These are phyloP conservation scores for Prochilodus magdalenae DNA, from an alignment of 2,113 vertebrate genomes.

Conservation along the genomic window DNA sequence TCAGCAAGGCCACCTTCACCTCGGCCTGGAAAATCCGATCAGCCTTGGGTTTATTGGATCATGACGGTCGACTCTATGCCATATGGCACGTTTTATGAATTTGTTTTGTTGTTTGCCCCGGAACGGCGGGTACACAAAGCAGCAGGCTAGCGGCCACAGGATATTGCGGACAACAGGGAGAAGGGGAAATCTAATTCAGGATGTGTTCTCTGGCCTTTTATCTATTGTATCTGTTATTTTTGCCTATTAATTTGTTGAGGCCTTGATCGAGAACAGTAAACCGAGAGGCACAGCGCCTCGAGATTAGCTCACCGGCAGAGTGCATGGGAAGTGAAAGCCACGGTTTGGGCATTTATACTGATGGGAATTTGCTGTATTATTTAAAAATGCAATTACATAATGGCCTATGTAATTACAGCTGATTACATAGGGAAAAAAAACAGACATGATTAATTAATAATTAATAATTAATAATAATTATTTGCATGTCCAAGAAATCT, in stretches of 20 bases:
- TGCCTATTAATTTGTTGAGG: background rate
- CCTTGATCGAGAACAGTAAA: background rate
- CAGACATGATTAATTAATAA: too few relatives aligned
- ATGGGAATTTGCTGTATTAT: too few relatives aligned
- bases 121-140: background rate
- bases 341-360: too few relatives aligned
- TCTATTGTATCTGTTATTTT: background rate
- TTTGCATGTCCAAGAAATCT: too few relatives aligned
- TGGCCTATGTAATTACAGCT: too few relatives aligned
- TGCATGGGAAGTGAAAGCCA: background rate
- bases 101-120: background rate
- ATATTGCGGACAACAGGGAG: background rate
- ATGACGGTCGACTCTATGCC: background rate
- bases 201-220: background rate
- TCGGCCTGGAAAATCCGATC: background rate
- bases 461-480: too few relatives aligned
- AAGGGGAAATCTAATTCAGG: background rate
- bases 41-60: background rate
- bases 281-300: background rate
- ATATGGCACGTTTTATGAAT: background rate
- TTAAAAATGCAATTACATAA: too few relatives aligned
- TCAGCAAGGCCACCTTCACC: constrained; percentile 3
- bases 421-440: too few relatives aligned
- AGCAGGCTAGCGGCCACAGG: background rate
- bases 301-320: background rate